A percentile compares a stretch with the other conserved stretches of the same genome.
These are phyloP conservation scores for Nomada fucata DNA, from an alignment of 2,888 invertebrate species.

Conservation along the genomic window DNA sequence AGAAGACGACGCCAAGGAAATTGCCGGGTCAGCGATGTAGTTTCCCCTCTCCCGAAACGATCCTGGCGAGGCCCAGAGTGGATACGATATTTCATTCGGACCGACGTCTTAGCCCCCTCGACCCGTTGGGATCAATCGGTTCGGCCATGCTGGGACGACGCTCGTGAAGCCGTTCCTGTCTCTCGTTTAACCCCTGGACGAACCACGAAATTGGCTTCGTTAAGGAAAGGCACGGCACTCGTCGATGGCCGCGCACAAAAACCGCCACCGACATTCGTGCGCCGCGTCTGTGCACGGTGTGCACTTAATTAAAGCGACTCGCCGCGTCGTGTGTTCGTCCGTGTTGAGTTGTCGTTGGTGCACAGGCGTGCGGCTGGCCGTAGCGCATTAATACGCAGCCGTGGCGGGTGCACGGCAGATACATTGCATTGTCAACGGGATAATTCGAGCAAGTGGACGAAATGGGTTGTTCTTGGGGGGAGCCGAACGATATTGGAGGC, in stretches of 20 bases:
- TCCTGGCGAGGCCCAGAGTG: neutral
- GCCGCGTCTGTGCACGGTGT: slow-evolving; percentile 12
- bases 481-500: neutral
- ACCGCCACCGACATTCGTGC: slow-evolving; percentile 25
- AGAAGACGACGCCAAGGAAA: neutral
- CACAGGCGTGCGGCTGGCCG: neutral
- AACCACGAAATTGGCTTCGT: slow-evolving; percentile 78
- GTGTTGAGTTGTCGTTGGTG: neutral
- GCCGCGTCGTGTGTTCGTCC: neutral
- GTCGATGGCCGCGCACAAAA: slow-evolving; percentile 43
- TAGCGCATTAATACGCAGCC: slow-evolving; percentile 56
- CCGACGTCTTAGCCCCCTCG: slow-evolving; percentile 5
- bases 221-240: slow-evolving; percentile 72
- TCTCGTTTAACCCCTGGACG: slow-evolving; percentile 74
- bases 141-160: slow-evolving; percentile 51
- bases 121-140: slow-evolving; percentile 52
- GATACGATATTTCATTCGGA: slow-evolving; percentile 10
- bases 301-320: slow-evolving; percentile 58
- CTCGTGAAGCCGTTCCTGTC: slow-evolving; percentile 52
- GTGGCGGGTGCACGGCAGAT: neutral
- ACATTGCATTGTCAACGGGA: slow-evolving; percentile 41
- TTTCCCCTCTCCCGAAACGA: neutral
- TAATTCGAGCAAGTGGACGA: slow-evolving; percentile 28
- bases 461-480: neutral
- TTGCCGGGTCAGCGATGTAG: neutral